Evolutionary conservation across 2,797 vertebrate species (phyloP).

Genomic region (Allobates femoralis): DNA sequence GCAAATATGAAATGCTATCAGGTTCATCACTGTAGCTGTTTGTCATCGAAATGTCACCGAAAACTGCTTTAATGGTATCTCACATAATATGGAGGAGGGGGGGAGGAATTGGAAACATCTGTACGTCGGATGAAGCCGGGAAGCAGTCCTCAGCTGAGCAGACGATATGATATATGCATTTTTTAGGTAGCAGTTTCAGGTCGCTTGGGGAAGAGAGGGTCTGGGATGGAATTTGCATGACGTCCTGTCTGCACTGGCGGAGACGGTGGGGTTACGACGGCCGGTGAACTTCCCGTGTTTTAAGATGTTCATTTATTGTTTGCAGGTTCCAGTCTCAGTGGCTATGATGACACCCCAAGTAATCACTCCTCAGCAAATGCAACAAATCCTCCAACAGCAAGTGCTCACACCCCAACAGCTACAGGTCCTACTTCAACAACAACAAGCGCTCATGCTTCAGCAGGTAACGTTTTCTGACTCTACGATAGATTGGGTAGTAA

Average conservation of each 20-base stretch:
- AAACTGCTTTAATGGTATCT: conserved; percentile 89
- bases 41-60: conserved; percentile 90
- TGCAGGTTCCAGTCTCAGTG: conserved; percentile 97
- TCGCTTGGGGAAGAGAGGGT: conserved; percentile 7
- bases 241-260: conserved; percentile 36
- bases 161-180: conserved; percentile 69
- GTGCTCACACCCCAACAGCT: conserved; percentile 99
- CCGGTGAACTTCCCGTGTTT: not conserved
- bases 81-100: conserved; percentile 73
- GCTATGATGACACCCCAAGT: conserved; percentile 99
- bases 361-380: conserved; percentile 99
- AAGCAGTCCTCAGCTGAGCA: conserved; percentile 67
- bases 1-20: conserved; percentile 87
- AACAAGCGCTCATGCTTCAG: conserved; percentile 99
- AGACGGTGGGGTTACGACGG: not conserved
- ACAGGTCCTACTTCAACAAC: conserved; percentile 98
- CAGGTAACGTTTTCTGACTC: conserved; percentile 82
- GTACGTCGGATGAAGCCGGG: conserved; percentile 80
- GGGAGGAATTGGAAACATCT: conserved; percentile 85
- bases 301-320: conserved; percentile 24
- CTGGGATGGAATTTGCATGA: conserved; percentile 37
- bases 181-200: conserved; percentile 36
- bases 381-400: conserved; percentile 99
- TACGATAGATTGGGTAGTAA: not conserved
- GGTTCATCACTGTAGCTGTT: conserved; percentile 89